These are phyloP conservation scores for Eupeodes luniger DNA, from an alignment of 2,888 invertebrate species.

Conservation along the genomic window DNA sequence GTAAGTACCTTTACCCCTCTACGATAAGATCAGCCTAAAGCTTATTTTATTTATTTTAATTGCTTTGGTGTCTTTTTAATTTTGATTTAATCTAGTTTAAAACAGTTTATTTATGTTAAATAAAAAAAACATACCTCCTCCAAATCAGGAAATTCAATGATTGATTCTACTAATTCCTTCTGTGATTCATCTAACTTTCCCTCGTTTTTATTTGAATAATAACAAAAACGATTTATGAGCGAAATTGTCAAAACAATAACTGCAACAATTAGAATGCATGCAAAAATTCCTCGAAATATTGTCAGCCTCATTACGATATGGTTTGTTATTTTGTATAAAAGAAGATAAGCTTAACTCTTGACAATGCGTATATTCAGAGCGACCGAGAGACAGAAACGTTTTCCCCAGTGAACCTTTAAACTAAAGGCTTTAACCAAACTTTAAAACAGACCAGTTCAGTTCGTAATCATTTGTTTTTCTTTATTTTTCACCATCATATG, in stretches of 20 bases:
- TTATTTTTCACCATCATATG: neutral
- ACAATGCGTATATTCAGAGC: constrained; percentile 6
- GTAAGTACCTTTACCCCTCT: no score
- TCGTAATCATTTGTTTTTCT: neutral
- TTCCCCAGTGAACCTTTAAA: constrained; percentile 62
- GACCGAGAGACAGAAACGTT: constrained; percentile 33
- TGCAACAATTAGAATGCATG: constrained; percentile 41
- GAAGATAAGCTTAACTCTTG: constrained; percentile 21
- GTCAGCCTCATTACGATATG: constrained; percentile 55
- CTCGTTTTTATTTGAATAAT: constrained; percentile 21
- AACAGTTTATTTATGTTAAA: no score
- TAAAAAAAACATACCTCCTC: constrained; percentile 42
- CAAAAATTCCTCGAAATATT: constrained; percentile 30
- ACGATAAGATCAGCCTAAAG: no score
- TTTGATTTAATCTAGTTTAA: no score
- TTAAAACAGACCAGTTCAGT: neutral
- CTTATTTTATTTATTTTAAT: no score
- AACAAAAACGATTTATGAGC: constrained; percentile 21
- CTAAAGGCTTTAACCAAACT: constrained; percentile 8
- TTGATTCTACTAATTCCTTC: neutral
- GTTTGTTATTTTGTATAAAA: constrained; percentile 41
- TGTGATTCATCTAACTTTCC: constrained; percentile 38
- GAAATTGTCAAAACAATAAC: constrained; percentile 56
- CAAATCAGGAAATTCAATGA: constrained; percentile 25
- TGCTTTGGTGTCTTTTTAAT: no score